These are phyloP conservation scores for Trypoxylon attenuatum DNA, from an alignment of 2,888 invertebrate genomes.

Conservation along the genomic window DNA sequence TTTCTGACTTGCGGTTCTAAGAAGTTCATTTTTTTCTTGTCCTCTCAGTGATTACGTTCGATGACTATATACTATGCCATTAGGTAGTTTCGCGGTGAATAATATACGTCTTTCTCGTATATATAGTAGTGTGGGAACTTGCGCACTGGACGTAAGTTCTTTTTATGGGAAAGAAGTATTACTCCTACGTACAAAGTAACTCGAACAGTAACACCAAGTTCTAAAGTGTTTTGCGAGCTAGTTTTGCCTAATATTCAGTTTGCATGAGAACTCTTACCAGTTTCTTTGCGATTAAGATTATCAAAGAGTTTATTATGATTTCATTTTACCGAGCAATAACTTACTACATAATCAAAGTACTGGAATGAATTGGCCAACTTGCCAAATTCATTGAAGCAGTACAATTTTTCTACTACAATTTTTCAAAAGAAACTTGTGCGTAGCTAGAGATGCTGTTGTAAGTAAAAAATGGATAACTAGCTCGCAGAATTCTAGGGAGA, in stretches of 20 bases:
- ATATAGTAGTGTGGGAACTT: conserved; percentile 9
- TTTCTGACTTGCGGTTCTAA: conserved; percentile 27
- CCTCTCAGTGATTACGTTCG: conserved; percentile 26
- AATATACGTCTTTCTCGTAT: conserved; percentile 13
- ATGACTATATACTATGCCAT: conserved; percentile 22
- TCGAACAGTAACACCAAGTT: neutral
- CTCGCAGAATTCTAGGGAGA: too few relatives aligned
- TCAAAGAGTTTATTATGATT: too few relatives aligned
- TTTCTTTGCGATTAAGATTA: too few relatives aligned
- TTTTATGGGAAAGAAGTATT: neutral
- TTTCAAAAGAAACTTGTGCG: too few relatives aligned
- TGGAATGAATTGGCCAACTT: too few relatives aligned
- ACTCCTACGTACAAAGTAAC: neutral
- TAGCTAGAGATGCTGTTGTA: too few relatives aligned
- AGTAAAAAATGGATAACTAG: too few relatives aligned
- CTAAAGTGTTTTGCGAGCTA: neutral
- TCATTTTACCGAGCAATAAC: too few relatives aligned
- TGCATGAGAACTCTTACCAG: neutral
- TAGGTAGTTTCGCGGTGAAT: conserved; percentile 20
- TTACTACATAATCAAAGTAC: too few relatives aligned
- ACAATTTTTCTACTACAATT: too few relatives aligned
- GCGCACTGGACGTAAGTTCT: neutral
- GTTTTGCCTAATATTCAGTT: neutral
- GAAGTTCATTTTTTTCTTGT: conserved; percentile 22
- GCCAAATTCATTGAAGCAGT: too few relatives aligned